Evolutionary conservation across 1,140 invertebrate species (phyloP).

Genomic region (Drosophila serrata): DNA sequence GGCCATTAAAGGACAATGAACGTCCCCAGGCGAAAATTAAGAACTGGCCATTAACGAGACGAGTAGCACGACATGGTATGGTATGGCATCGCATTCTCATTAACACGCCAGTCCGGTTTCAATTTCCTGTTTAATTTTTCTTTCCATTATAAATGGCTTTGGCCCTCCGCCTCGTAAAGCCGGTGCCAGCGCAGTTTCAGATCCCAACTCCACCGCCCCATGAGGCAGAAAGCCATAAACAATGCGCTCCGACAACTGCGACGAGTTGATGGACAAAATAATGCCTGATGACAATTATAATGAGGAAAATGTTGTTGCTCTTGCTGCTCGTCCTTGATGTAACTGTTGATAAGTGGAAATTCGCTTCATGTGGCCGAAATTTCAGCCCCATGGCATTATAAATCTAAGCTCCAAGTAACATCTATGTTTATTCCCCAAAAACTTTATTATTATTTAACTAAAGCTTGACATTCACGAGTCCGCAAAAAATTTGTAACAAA

Average conservation of each 20-base stretch:
- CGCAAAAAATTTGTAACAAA: background rate
- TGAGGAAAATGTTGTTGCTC: conserved; percentile 62
- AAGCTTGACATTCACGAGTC: background rate
- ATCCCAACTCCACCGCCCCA: conserved; percentile 18
- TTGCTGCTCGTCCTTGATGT: conserved; percentile 9
- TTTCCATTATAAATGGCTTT: conserved; percentile 75
- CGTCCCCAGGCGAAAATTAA: conserved; percentile 49
- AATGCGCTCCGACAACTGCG: conserved; percentile 55
- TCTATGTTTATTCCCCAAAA: conserved; percentile 2
- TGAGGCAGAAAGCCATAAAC: conserved; percentile 61
- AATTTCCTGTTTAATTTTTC: conserved; percentile 76
- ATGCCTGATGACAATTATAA: conserved; percentile 78
- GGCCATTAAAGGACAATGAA: conserved; percentile 16
- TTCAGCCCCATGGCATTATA: conserved; percentile 46
- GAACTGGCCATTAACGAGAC: conserved; percentile 59
- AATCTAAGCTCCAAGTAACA: conserved; percentile 31
- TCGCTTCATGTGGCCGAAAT: conserved; percentile 55
- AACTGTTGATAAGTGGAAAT: conserved; percentile 48
- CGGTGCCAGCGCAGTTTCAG: background rate
- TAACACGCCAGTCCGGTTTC: conserved; percentile 75
- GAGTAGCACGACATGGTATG: conserved; percentile 31
- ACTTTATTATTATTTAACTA: conserved; percentile 10
- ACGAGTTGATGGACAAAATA: conserved; percentile 75
- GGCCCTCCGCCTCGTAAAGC: conserved; percentile 3
- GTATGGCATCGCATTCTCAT: conserved; percentile 64